These are phyloP conservation scores for Beroe ovata DNA, from an alignment of 37 sponge, comb jelly and placozoan genomes.

Conservation along the genomic window DNA sequence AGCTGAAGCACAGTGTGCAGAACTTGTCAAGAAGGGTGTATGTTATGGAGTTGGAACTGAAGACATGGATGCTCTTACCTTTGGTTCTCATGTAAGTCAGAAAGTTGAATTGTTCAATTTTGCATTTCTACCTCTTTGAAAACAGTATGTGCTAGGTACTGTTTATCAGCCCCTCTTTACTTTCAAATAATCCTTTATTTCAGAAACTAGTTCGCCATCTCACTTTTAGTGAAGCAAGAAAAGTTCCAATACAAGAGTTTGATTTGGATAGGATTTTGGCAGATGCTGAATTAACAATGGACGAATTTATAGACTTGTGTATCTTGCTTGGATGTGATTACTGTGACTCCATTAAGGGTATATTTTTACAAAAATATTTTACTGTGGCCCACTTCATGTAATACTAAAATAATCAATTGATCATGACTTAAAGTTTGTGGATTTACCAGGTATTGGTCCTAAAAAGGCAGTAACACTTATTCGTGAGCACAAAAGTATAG, in stretches of 20 bases:
- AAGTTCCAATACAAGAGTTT: conserved; percentile 90
- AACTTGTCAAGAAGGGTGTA: conserved; percentile 79
- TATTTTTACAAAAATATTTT: no score
- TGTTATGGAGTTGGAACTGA: conserved; percentile 93
- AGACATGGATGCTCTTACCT: conserved; percentile 98
- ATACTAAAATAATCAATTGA: no score
- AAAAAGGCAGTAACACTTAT: conserved; percentile 85
- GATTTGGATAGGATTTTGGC: conserved; percentile 74
- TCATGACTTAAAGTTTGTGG: no score
- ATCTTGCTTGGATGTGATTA: conserved; percentile 99
- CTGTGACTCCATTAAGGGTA: conserved; percentile 94
- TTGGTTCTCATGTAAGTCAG: conserved; percentile 79
- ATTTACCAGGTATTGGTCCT: conserved; percentile 85
- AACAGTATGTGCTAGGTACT: no score
- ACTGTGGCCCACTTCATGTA: no score
- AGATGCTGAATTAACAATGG: conserved; percentile 74
- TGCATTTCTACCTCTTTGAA: no score
- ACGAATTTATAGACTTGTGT: conserved; percentile 96
- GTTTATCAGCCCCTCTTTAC: no score
- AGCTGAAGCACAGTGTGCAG: conserved; percentile 99
- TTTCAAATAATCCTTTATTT: background rate
- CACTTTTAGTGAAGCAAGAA: conserved; percentile 96
- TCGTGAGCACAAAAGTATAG: conserved; percentile 82
- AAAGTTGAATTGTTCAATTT: background rate
- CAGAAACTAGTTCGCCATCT: conserved; percentile 81